A percentile compares a stretch with the other conserved stretches of the same genome.
phyloP scores from a whole-genome alignment of 1,140 invertebrate genomes.

The Drosophila watanabei region DNA sequence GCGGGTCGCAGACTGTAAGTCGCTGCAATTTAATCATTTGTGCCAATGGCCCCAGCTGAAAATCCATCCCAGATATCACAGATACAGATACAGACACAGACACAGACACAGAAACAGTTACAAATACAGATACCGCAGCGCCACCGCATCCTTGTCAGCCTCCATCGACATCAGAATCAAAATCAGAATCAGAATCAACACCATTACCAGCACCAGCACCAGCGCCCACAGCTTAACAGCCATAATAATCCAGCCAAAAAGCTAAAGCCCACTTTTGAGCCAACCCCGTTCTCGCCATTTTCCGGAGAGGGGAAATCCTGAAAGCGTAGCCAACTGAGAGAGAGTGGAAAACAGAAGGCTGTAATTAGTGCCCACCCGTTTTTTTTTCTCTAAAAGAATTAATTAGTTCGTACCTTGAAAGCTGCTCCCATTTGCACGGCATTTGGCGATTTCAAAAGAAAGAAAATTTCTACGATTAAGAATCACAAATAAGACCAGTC shows the following conservation, averaged over 20 bases:
- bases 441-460: conserved; percentile 5
- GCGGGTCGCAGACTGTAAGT: conserved; percentile 79
- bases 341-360: conserved; percentile 16
- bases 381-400: conserved; percentile 12
- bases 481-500: background rate
- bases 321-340: conserved; percentile 2
- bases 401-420: conserved; percentile 15
- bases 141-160: conserved; percentile 36
- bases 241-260: conserved; percentile 30
- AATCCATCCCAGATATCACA: conserved; percentile 33
- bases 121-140: conserved; percentile 21
- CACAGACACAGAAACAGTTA: conserved; percentile 8
- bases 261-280: conserved; percentile 40
- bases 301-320: conserved; percentile 10
- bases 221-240: conserved; percentile 28
- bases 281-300: conserved; percentile 22
- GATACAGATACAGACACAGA: conserved; percentile 33
- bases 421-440: conserved; percentile 12
- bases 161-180: conserved; percentile 37
- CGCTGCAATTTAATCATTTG: conserved; percentile 66
- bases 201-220: conserved; percentile 24
- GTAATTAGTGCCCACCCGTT: conserved; percentile 20
- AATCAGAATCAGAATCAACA: conserved; percentile 14
- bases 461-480: background rate
- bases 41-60: conserved; percentile 46